phyloP scores from a whole-genome alignment of 2,113 vertebrate genomes.

The Pollimyrus isidori region DNA sequence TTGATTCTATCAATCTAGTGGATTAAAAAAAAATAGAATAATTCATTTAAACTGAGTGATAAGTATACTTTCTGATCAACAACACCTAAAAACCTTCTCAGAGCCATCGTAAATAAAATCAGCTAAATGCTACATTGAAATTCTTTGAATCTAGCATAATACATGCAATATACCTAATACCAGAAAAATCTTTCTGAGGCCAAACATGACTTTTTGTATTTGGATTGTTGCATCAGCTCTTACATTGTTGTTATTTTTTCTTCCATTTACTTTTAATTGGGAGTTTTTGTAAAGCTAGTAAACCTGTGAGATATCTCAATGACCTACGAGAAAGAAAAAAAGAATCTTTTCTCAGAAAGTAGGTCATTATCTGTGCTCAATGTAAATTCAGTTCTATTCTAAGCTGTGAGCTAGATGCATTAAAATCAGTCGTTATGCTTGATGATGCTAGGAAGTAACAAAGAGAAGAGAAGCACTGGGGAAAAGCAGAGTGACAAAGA shows the following conservation, averaged over 20 bases:
- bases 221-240: background rate
- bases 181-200: background rate
- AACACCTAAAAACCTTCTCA: background rate
- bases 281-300: background rate
- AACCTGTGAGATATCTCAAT: background rate
- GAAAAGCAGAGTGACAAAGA: background rate
- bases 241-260: background rate
- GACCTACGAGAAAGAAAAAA: background rate
- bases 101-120: background rate
- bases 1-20: background rate
- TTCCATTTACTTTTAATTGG: background rate
- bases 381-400: slow-evolving; percentile 15
- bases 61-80: background rate
- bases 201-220: background rate
- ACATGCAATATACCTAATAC: background rate
- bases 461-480: slow-evolving; percentile 2
- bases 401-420: slow-evolving; percentile 13
- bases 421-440: background rate
- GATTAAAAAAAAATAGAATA: background rate
- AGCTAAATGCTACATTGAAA: background rate
- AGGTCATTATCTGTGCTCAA: slow-evolving; percentile 18
- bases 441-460: background rate
- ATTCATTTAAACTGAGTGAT: background rate
- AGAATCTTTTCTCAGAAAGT: background rate
- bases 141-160: background rate